Base-by-base conservation (phyloP, 2,888 invertebrate species). In the Tortricodes alternella region DNA sequence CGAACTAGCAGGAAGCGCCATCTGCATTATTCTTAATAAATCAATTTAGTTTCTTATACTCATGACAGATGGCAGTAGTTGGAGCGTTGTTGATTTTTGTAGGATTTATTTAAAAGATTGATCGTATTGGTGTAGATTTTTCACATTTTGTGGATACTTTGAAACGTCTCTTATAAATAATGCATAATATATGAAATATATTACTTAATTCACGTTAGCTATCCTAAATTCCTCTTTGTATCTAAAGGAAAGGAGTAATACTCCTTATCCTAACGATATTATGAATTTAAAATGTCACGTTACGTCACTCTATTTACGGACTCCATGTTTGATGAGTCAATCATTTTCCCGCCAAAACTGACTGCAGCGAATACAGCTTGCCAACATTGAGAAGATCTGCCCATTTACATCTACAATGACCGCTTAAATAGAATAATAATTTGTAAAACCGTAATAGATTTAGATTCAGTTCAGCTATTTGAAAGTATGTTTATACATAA, bases 291-390 rank as follows among this genome's bases (percentile, higher is more conserved):
- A 43, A 35, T 49, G 48, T 55, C 55, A 55, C 16, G 34, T 35
- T 34, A 55, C 43, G 34, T 55, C 55, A 49, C n/a, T 15, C 23
- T 24, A 38, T 48, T 41, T 39, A 27, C 24, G 35, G 9, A 15
- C 23, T 13, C 23, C 46, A 49, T 43, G 55, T 49, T 70, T 70
- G 70, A 76, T 71, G 74, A 74, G 73, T 74, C 68, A 64, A 71
- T 74, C 76, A 78, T 75, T 83, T 82, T 83, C 71, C 78, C 82
- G 81, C 84, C 84, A 81, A 86, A 84, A 78, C 64, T 63, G 67
- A 70, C 68, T 65, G 70, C 73, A 76, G 77, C 69, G 71, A n/a
- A 13, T 74, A 76, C 65, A 61, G 63, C 64, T 78, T 85, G 84
- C 87, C 86, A 86, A 85, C 49, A 37, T 49, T 15, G 21, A 27